Base-by-base conservation (phyloP, 1,140 invertebrate species). In the Calycopis cecrops region DNA sequence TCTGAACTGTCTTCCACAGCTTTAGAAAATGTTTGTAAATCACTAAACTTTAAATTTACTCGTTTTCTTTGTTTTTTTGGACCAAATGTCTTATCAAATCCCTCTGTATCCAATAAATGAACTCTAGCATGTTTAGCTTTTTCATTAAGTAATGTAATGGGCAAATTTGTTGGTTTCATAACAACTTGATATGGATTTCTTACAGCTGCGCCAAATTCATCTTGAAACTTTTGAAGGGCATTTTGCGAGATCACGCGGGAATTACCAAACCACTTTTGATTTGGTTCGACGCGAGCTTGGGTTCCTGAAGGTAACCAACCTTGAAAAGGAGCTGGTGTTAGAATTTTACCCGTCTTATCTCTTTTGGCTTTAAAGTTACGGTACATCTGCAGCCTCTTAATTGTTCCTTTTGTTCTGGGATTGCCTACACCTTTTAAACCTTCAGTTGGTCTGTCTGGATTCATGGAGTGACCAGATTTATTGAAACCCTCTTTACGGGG, bases 181-280 rank as follows among this genome's bases (percentile, higher is more conserved):
- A 99, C 92, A 18, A 99, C 94, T 85, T 99, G 95, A 80, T 99
- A 99, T 0, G 98, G 98, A 89, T 99, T 97, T 73, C 94, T 97
- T 42, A 98, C 91, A 21, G 94, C 98, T 70, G 96, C 95, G 34
- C 96, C 96, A 71, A 99, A 91, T 87, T 99, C 97, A 51, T 95
- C 94, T 89, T 99, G 97, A 80, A 99, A 99, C 70, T 96, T 97
- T 89, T 99, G 98, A 21, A 99, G 86, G 4, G 97, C 94, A 75
- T 92, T 93, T 87, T 99, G 98, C 0, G 96, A 95, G 66, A 99
- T 97, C 0, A 97, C 94, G 60, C 95, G 89, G 0, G 94, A 94
- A 73, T 97, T 97, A 62, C 97, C 97, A 89, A 99, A 99, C 99
- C 99, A 99, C 83, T 96, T 97, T 73, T 97, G 95, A 63, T 96